phyloP scores from a whole-genome alignment of 2,888 invertebrate species.

The Axea sp. region DNA sequence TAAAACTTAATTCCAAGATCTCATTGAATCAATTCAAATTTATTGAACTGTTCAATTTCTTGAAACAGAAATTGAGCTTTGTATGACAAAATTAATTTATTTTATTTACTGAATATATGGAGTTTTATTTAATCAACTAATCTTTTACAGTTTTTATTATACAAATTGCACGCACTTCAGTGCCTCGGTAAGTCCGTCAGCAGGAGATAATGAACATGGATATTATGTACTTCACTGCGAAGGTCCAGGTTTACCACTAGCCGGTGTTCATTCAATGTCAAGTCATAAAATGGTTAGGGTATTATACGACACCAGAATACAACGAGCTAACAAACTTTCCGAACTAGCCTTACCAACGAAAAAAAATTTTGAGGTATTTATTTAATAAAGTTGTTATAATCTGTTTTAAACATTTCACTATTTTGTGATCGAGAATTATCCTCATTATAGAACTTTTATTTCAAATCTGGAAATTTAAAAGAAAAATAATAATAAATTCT shows the following conservation, averaged over 20 bases:
- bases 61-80: no score
- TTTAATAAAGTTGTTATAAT: no score
- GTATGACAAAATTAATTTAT: no score
- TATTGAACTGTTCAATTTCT: constrained; percentile 10
- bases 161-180: constrained; percentile 93
- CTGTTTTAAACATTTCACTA: no score
- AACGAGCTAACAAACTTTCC: constrained; percentile 84
- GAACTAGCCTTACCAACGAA: constrained; percentile 91
- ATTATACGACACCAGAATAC: constrained; percentile 86
- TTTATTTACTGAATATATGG: no score
- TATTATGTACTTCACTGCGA: constrained; percentile 92
- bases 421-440: no score
- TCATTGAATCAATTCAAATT: constrained; percentile 8
- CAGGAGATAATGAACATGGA: constrained; percentile 66
- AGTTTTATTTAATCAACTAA: no score
- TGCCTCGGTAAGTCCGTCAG: constrained; percentile 83
- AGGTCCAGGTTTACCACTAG: constrained; percentile 94
- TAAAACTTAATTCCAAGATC: constrained; percentile 3
- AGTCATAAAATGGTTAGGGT: constrained; percentile 88
- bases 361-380: constrained; percentile 88
- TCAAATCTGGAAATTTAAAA: no score
- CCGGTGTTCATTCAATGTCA: constrained; percentile 87
- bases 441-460: no score
- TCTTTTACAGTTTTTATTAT: constrained; percentile 82
- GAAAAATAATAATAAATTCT: no score